Conservation (phyloP, 1,140 invertebrate species). For the Papilio helenus region DNA sequence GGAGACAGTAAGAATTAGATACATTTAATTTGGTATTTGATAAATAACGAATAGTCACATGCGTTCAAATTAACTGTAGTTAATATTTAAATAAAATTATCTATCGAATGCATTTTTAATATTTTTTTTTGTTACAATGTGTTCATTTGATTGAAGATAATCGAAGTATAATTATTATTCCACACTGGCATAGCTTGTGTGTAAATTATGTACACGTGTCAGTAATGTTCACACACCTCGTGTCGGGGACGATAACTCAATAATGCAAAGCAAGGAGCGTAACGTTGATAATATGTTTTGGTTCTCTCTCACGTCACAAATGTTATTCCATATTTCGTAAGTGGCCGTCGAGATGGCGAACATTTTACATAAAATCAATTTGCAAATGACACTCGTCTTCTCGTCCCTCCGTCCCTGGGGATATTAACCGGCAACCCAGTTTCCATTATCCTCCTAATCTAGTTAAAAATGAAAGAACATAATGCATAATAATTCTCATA, state of each 20-base stretch:
- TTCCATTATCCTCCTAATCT: slow-evolving; percentile 24
- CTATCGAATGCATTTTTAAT: no score
- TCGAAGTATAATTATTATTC: not conserved
- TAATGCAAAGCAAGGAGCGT: slow-evolving; percentile 9
- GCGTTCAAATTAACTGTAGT: no score
- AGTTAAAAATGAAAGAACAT: slow-evolving; percentile 9
- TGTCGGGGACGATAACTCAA: not conserved
- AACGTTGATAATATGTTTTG: slow-evolving; percentile 19
- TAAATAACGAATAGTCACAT: no score
- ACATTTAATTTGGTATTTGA: no score
- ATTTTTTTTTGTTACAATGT: no score
- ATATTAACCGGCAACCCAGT: slow-evolving; percentile 14
- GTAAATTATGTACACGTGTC: not conserved
- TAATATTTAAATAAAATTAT: no score
- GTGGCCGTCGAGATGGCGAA: not conserved
- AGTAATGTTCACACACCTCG: not conserved
- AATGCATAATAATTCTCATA: not conserved
- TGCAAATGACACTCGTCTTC: slow-evolving; percentile 15
- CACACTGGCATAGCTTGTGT: not conserved
- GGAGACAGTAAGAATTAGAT: no score
- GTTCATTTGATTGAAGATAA: no score
- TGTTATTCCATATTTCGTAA: slow-evolving; percentile 22
- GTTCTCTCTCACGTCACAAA: slow-evolving; percentile 14
- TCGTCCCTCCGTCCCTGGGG: not conserved
- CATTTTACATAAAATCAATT: slow-evolving; percentile 17